Evolutionary conservation across 2,113 vertebrate genomes (phyloP).

Genomic region (Corythornis vintsioides): DNA sequence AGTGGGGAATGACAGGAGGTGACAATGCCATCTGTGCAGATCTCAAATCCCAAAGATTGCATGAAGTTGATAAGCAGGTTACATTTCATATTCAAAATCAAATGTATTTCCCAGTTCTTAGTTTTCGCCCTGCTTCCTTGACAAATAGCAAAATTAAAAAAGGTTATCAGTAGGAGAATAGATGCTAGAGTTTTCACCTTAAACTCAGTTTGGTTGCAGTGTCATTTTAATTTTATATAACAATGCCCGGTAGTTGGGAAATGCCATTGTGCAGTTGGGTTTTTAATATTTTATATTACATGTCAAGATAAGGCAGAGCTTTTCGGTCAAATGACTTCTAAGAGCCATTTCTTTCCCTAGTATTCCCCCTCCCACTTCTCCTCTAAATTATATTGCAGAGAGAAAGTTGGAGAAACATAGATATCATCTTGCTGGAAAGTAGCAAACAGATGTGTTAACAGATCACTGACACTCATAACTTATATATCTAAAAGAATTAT

Average conservation of each 20-base stretch:
- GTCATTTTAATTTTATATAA: background rate
- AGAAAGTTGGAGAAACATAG: background rate
- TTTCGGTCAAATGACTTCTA: background rate
- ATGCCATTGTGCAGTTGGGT: background rate
- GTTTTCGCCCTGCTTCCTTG: background rate
- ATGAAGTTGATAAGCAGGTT: conserved; percentile 79
- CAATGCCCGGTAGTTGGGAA: background rate
- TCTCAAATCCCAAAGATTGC: conserved; percentile 67
- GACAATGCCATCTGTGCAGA: conserved; percentile 78
- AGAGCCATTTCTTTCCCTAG: background rate
- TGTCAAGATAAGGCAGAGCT: background rate
- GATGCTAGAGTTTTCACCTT: background rate
- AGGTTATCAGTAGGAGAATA: background rate
- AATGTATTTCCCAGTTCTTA: conserved; percentile 23
- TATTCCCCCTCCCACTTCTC: background rate
- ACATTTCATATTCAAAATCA: conserved; percentile 33
- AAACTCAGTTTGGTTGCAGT: background rate
- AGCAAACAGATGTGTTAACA: background rate
- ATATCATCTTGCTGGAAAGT: background rate
- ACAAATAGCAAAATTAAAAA: background rate
- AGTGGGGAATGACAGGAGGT: conserved; percentile 82
- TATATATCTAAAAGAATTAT: background rate
- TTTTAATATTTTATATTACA: background rate
- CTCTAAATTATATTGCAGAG: background rate
- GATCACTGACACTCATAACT: background rate